Percentiles rank a stretch among this genome's conserved stretches.
Conservation (phyloP, 2,888 invertebrate genomes). For the Pollenia amentaria region DNA sequence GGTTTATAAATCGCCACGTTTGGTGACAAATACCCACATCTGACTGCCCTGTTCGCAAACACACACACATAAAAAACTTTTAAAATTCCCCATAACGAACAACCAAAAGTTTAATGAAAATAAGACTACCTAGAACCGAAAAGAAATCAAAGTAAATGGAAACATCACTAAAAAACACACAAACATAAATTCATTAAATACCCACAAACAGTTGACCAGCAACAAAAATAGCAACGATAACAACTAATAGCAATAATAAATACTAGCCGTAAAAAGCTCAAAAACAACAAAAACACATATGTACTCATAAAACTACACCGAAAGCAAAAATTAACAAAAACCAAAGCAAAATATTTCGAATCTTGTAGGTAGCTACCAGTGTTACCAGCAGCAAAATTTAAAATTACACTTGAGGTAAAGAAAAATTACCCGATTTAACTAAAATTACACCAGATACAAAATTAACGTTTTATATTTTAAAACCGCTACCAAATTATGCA, state of each 20-base stretch:
- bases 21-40: no score
- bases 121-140: constrained; percentile 7
- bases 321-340: not conserved
- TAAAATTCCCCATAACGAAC: not conserved
- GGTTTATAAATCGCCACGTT: no score
- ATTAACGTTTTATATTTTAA: no score
- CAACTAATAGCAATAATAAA: not conserved
- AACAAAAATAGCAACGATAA: not conserved
- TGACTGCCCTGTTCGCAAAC: no score
- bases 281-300: not conserved
- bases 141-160: constrained; percentile 5
- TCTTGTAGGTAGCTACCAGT: no score
- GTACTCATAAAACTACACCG: not conserved
- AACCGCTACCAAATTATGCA: no score
- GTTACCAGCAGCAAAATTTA: no score
- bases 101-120: constrained; percentile 7
- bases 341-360: constrained; percentile 5
- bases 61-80: no score
- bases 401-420: no score
- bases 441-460: no score
- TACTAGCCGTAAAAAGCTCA: constrained; percentile 31
- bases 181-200: constrained; percentile 43
- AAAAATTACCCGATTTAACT: no score
- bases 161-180: constrained; percentile 5
- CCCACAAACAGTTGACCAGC: constrained; percentile 20